phyloP scores from a whole-genome alignment of 2,113 vertebrate genomes.

The Willisornis vidua region DNA sequence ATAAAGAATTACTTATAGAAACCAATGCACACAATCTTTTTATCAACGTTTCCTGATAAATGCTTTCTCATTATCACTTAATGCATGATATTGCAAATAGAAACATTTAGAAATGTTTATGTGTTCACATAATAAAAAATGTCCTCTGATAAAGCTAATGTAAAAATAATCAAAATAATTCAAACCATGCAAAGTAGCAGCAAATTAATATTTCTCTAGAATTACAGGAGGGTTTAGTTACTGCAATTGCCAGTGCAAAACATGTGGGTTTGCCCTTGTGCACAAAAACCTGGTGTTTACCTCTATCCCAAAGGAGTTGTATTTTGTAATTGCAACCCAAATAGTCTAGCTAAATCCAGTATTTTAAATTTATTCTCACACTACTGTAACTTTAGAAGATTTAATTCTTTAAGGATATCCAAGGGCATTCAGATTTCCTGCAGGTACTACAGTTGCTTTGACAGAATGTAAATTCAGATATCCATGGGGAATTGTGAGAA shows the following conservation, averaged over 20 bases:
- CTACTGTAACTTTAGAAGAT: background rate
- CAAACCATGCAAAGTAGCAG: background rate
- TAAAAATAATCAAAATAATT: background rate
- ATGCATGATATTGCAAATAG: background rate
- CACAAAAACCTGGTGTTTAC: background rate
- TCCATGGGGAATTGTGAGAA: conserved; percentile 18
- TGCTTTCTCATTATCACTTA: background rate
- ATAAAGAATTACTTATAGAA: background rate
- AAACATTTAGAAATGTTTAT: background rate
- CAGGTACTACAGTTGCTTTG: conserved; percentile 32
- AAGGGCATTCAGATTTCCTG: conserved; percentile 34
- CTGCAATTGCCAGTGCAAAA: background rate
- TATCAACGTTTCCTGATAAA: background rate
- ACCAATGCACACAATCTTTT: background rate
- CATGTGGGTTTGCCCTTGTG: background rate
- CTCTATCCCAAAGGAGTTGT: background rate
- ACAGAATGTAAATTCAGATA: conserved; percentile 52
- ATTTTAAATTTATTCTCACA: conserved; percentile 19
- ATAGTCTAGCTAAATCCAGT: background rate
- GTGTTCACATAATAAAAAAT: background rate
- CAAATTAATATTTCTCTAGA: conserved; percentile 23
- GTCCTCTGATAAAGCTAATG: background rate
- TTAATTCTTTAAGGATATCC: conserved; percentile 30
- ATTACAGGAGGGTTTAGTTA: background rate
- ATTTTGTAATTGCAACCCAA: background rate